A percentile compares a stretch with the other conserved stretches of the same genome.
phyloP scores from a whole-genome alignment of 2,113 vertebrate species.

The Poeciliopsis turrubarensis region DNA sequence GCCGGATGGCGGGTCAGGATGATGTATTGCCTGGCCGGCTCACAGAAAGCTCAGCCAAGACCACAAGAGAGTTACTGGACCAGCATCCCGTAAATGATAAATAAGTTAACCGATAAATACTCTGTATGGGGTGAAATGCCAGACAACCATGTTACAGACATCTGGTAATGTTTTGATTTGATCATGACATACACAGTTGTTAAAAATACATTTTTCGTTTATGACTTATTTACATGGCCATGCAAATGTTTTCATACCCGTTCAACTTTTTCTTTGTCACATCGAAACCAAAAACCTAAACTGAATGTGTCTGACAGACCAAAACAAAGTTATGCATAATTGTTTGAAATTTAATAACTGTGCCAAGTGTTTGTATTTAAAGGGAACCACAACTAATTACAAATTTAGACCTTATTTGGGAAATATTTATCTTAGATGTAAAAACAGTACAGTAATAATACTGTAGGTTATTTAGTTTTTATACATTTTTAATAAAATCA shows the following conservation, averaged over 20 bases:
- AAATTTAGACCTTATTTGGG: too few relatives aligned
- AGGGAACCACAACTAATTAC: too few relatives aligned
- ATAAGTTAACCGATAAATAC: background rate
- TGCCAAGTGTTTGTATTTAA: background rate
- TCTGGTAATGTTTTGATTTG: background rate
- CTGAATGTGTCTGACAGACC: background rate
- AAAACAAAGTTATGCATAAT: background rate
- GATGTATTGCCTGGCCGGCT: slow-evolving; percentile 51
- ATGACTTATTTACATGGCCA: background rate
- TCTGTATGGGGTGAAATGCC: background rate
- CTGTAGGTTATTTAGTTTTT: too few relatives aligned
- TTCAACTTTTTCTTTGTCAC: background rate
- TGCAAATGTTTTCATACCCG: background rate
- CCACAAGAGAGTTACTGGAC: slow-evolving; percentile 16
- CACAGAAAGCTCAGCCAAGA: slow-evolving; percentile 10
- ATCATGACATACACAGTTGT: background rate
- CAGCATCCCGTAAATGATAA: slow-evolving; percentile 2
- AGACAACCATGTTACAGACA: background rate
- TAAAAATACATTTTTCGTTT: background rate
- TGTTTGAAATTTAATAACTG: background rate
- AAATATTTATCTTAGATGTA: too few relatives aligned
- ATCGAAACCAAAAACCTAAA: background rate
- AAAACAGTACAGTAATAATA: too few relatives aligned
- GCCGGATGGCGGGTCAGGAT: slow-evolving; percentile 48
- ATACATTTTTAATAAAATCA: too few relatives aligned